Conservation (phyloP, 2,888 invertebrate genomes). For the Aromia moschata region DNA sequence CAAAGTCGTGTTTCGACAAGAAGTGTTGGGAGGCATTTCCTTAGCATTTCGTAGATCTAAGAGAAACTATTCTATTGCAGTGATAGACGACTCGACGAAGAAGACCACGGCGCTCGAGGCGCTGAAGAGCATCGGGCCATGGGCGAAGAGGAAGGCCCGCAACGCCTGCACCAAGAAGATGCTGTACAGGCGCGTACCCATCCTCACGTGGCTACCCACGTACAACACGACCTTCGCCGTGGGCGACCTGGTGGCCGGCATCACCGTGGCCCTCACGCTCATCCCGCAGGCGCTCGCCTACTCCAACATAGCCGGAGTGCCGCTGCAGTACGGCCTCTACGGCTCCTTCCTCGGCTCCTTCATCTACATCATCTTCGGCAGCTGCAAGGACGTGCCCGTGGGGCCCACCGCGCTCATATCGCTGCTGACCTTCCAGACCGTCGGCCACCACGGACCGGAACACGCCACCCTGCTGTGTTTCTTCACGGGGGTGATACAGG, state of each 20-base stretch:
- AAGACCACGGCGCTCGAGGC: constrained; percentile 31
- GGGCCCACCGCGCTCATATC: constrained; percentile 94
- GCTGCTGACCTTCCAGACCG: constrained; percentile 82
- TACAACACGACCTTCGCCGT: constrained; percentile 81
- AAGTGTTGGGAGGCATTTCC: too few species aligned
- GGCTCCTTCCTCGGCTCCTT: constrained; percentile 93
- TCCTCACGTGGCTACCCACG: constrained; percentile 80
- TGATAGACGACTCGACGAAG: background rate
- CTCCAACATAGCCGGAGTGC: constrained; percentile 65
- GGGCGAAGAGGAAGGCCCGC: constrained; percentile 63
- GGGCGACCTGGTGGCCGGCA: constrained; percentile 83
- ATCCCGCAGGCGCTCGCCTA: constrained; percentile 90
- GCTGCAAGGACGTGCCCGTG: constrained; percentile 91
- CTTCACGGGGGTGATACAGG: constrained; percentile 76
- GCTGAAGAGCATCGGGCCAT: constrained; percentile 50
- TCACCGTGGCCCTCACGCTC: constrained; percentile 92
- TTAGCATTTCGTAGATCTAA: too few species aligned
- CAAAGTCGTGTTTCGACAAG: too few species aligned
- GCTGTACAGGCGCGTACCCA: constrained; percentile 77
- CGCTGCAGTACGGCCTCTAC: constrained; percentile 87
- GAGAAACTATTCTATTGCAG: too few species aligned
- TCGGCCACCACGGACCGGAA: constrained; percentile 68
- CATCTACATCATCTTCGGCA: constrained; percentile 89
- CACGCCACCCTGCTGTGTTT: constrained; percentile 82
- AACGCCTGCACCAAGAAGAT: constrained; percentile 74